Evolutionary conservation across 2,797 vertebrate genomes (phyloP).

Genomic region (Sebastes taczanowskii): DNA sequence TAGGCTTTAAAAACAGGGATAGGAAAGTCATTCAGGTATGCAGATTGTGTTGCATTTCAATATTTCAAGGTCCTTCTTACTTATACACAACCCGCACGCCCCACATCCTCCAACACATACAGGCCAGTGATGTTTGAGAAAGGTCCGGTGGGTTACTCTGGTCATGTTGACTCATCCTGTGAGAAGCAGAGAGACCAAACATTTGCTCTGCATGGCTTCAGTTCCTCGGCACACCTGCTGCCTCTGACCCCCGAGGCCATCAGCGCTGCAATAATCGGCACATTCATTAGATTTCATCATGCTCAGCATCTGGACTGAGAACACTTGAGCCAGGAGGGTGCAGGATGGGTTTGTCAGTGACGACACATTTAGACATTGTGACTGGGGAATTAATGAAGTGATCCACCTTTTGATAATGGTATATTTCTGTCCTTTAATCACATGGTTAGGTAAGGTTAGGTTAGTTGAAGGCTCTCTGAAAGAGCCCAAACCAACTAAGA

Average conservation of each 20-base stretch:
- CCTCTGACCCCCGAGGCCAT: conserved; percentile 45
- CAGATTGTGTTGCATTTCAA: conserved; percentile 25
- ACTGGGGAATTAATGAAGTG: neutral
- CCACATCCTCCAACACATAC: neutral
- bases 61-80: conserved; percentile 33
- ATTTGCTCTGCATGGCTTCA: conserved; percentile 59
- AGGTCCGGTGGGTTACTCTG: conserved; percentile 37
- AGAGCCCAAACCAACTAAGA: neutral
- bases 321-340: conserved; percentile 1
- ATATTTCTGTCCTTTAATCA: neutral
- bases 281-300: conserved; percentile 49
- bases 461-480: neutral
- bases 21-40: neutral
- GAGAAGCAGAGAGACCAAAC: conserved; percentile 57
- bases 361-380: neutral
- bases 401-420: neutral
- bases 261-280: conserved; percentile 34
- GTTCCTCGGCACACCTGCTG: conserved; percentile 58
- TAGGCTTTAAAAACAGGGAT: neutral
- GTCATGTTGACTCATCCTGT: conserved; percentile 59
- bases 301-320: conserved; percentile 42
- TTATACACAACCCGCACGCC: neutral
- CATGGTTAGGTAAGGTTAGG: neutral
- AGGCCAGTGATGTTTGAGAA: conserved; percentile 33
- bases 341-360: conserved; percentile 5